A percentile compares a stretch with the other conserved stretches of the same genome.
Evolutionary conservation across 2,888 invertebrate genomes (phyloP).

Genomic region (Epinotia nisella): DNA sequence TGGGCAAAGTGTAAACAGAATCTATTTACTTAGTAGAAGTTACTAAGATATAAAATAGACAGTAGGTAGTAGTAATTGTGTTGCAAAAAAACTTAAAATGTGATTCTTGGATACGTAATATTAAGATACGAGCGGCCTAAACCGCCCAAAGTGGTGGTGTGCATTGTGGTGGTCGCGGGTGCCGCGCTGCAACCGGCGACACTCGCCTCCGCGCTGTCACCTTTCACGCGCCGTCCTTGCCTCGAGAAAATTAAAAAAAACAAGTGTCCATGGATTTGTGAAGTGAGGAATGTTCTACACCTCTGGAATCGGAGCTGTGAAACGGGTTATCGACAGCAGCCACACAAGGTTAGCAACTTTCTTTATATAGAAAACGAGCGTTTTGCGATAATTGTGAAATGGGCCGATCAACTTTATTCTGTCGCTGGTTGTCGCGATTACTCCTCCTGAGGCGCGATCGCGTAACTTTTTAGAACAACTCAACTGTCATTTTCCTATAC

Average conservation of each 20-base stretch:
- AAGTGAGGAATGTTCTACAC: constrained; percentile 29
- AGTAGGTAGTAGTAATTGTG: too few species aligned
- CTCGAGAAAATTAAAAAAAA: constrained; percentile 22
- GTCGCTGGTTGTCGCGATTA: too few species aligned
- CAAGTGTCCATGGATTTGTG: constrained; percentile 19
- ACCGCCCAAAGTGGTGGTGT: constrained; percentile 36
- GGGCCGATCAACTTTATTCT: not conserved
- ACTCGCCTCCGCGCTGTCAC: constrained; percentile 27
- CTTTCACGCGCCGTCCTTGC: constrained; percentile 31
- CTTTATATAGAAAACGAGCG: constrained; percentile 11
- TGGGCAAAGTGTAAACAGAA: too few species aligned
- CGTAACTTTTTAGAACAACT: too few species aligned
- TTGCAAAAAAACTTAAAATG: too few species aligned
- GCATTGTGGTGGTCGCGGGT: constrained; percentile 13
- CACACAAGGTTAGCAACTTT: constrained; percentile 37
- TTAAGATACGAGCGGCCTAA: not conserved
- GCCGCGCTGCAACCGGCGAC: constrained; percentile 9
- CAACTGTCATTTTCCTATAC: too few species aligned
- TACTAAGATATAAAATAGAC: too few species aligned
- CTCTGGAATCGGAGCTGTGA: constrained; percentile 17
- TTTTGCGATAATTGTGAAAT: not conserved
- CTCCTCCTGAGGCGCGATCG: too few species aligned
- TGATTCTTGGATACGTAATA: not conserved
- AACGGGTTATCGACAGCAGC: constrained; percentile 8
- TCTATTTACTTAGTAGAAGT: too few species aligned